Evolutionary conservation across 2,888 invertebrate genomes (phyloP).

Genomic region (Plagiodera versicolora): DNA sequence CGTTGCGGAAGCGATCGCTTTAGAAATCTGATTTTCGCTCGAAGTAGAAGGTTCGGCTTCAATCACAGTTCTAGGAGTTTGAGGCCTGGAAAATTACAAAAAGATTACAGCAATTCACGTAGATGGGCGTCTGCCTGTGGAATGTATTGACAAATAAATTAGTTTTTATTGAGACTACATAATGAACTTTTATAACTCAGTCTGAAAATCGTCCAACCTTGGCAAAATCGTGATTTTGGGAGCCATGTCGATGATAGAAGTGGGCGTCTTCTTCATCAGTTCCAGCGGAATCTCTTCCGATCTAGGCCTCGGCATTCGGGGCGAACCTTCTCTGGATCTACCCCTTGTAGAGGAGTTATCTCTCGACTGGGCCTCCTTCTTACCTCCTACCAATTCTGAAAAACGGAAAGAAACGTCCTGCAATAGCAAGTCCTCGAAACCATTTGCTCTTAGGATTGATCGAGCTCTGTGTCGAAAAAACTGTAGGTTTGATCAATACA

Average conservation of each 20-base stretch:
- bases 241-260: constrained; percentile 55
- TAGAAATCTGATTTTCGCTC: constrained; percentile 21
- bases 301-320: constrained; percentile 70
- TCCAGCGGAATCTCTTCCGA: constrained; percentile 82
- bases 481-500: too few relatives aligned
- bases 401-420: neutral
- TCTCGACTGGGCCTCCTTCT: constrained; percentile 32
- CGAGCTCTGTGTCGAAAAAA: too few relatives aligned
- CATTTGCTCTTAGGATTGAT: too few relatives aligned
- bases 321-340: constrained; percentile 73
- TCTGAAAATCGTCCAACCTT: constrained; percentile 42
- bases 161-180: too few relatives aligned
- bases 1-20: constrained; percentile 29
- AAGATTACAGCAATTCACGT: neutral
- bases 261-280: constrained; percentile 67
- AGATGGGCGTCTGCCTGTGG: too few relatives aligned
- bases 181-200: too few relatives aligned
- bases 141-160: too few relatives aligned
- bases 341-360: constrained; percentile 39
- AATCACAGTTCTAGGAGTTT: constrained; percentile 50
- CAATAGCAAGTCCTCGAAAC: too few relatives aligned
- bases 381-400: neutral
- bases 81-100: constrained; percentile 42
- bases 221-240: constrained; percentile 53
- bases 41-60: constrained; percentile 32